phyloP scores from a whole-genome alignment of 2,797 vertebrate species.

The Arrhamphus sclerolepis region DNA sequence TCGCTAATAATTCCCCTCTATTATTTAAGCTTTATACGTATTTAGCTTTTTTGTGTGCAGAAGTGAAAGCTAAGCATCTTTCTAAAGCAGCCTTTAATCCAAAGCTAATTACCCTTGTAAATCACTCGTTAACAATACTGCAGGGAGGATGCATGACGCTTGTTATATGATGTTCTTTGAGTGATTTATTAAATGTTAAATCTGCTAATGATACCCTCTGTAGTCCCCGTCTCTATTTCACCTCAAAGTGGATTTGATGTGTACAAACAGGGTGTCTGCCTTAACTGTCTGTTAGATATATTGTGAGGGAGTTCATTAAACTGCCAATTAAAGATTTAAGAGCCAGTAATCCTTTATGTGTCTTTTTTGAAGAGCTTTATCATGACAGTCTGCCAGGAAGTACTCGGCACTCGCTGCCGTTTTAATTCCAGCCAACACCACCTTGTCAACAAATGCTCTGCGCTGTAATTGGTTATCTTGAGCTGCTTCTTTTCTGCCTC shows the following conservation, averaged over 20 bases:
- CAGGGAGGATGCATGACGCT: constrained; percentile 5
- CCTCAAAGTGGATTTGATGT: constrained; percentile 19
- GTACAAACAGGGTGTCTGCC: constrained; percentile 37
- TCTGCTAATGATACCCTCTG: constrained; percentile 14
- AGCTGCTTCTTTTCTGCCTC: neutral
- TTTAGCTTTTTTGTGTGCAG: constrained; percentile 10
- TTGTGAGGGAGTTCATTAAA: constrained; percentile 51
- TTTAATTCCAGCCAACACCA: constrained; percentile 46
- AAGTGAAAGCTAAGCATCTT: no score
- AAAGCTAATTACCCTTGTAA: constrained; percentile 32
- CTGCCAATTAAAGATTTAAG: constrained; percentile 60
- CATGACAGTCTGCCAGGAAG: constrained; percentile 27
- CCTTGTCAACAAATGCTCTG: constrained; percentile 35
- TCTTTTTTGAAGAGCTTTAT: constrained; percentile 42
- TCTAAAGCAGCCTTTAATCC: constrained; percentile 24
- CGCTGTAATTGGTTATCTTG: constrained; percentile 35
- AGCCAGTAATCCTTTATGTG: constrained; percentile 46
- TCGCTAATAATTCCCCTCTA: constrained; percentile 1
- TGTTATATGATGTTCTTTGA: constrained; percentile 16
- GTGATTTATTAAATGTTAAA: constrained; percentile 21
- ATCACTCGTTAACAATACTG: constrained; percentile 3
- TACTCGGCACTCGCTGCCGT: constrained; percentile 36
- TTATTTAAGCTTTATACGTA: constrained; percentile 4
- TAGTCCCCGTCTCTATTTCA: constrained; percentile 13
- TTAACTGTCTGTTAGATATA: constrained; percentile 21